Evolutionary conservation across 2,888 invertebrate genomes (phyloP).

Genomic region (Drosophila putrida): DNA sequence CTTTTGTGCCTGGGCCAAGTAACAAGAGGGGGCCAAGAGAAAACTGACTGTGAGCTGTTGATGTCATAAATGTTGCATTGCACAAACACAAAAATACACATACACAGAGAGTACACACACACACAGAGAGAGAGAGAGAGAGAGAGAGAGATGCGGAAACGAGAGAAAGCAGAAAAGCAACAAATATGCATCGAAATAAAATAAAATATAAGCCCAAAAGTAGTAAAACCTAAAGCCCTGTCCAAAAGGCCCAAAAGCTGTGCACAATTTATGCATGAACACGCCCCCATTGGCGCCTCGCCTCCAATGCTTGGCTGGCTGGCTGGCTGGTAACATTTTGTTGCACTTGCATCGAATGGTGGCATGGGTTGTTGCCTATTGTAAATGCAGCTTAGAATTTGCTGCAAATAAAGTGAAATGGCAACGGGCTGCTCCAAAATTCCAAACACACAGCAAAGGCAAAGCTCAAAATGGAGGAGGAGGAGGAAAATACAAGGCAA

Average conservation of each 20-base stretch:
- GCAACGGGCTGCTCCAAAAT: constrained; percentile 72
- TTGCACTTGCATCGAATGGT: constrained; percentile 59
- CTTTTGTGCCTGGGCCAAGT: constrained; percentile 28
- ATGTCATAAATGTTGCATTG: constrained; percentile 76
- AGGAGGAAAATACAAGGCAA: neutral
- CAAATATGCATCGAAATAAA: constrained; percentile 72
- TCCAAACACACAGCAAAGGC: constrained; percentile 58
- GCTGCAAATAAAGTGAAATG: constrained; percentile 80
- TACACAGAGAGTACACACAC: constrained; percentile 7
- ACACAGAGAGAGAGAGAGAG: constrained; percentile 3
- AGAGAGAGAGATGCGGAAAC: neutral
- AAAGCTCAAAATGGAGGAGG: neutral
- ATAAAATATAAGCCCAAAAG: constrained; percentile 77
- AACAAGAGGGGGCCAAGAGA: neutral
- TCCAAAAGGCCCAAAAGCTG: constrained; percentile 71
- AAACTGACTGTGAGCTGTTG: constrained; percentile 41
- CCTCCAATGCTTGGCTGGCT: constrained; percentile 35
- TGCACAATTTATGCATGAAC: constrained; percentile 78
- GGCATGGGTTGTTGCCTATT: constrained; percentile 56
- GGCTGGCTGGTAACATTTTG: constrained; percentile 63
- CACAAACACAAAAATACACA: constrained; percentile 33
- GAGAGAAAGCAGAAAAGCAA: constrained; percentile 27
- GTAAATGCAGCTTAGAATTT: constrained; percentile 81
- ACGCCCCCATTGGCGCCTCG: constrained; percentile 48
- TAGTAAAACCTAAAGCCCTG: constrained; percentile 74